Evolutionary conservation across 2,113 vertebrate genomes (phyloP).

Genomic region (Columba janthina): DNA sequence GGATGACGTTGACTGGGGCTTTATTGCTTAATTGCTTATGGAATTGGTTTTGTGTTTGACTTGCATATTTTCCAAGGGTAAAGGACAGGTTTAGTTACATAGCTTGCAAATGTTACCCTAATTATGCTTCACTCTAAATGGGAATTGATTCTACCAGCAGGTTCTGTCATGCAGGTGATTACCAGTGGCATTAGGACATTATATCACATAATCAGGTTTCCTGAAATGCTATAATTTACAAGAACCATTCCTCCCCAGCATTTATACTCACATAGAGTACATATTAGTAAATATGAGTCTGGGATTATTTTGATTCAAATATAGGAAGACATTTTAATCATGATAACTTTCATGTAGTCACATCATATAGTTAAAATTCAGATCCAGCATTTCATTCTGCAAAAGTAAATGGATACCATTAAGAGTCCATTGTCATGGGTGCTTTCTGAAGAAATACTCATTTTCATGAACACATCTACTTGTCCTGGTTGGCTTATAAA

Average conservation of each 20-base stretch:
- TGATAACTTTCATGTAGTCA: not conserved
- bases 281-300: not conserved
- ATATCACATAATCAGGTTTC: not conserved
- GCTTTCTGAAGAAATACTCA: not conserved
- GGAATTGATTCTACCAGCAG: not conserved
- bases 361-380: not conserved
- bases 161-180: not conserved
- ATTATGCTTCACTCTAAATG: not conserved
- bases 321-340: not conserved
- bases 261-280: not conserved
- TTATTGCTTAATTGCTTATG: not conserved
- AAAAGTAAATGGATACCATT: not conserved
- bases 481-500: not conserved
- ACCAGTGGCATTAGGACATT: not conserved
- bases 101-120: not conserved
- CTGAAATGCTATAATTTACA: not conserved
- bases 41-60: not conserved
- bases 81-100: not conserved
- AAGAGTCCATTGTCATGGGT: not conserved
- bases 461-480: not conserved
- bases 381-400: not conserved
- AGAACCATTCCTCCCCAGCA: not conserved
- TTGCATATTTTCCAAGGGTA: not conserved
- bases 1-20: not conserved
- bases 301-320: not conserved